These are phyloP conservation scores for Numida meleagris DNA, from an alignment of 2,113 vertebrate species.

Conservation along the genomic window DNA sequence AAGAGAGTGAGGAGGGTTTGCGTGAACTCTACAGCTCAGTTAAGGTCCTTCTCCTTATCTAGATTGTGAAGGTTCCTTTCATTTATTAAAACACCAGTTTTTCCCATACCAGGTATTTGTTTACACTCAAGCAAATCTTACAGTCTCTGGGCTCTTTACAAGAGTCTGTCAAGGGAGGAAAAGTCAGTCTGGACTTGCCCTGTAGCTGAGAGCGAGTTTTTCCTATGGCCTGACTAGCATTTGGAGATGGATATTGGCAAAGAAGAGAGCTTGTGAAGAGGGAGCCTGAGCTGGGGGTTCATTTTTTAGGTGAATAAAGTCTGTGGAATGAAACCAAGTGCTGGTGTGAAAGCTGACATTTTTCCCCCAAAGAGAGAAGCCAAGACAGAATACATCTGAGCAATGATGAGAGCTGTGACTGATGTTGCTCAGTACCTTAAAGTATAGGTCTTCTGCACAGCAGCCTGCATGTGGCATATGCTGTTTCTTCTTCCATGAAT, in stretches of 20 bases:
- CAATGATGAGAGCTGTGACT: not conserved
- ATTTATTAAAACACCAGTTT: not conserved
- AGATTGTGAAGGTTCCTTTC: not conserved
- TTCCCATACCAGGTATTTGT: not conserved
- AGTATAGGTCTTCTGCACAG: not conserved
- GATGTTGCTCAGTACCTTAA: not conserved
- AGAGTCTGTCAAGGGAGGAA: not conserved
- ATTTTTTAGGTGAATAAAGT: not conserved
- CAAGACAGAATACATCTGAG: not conserved
- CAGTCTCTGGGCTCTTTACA: not conserved
- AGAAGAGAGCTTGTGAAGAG: not conserved
- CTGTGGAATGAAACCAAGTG: not conserved
- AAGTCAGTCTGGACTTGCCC: not conserved
- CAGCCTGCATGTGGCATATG: not conserved
- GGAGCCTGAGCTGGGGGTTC: not conserved
- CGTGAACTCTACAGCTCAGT: not conserved
- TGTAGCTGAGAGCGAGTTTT: not conserved
- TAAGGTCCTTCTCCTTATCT: not conserved
- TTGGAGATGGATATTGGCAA: not conserved
- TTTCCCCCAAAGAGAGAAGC: not conserved
- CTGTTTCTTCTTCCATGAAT: not conserved
- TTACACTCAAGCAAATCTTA: not conserved
- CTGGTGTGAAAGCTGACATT: accelerated
- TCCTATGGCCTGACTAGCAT: not conserved
- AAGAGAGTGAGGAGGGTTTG: not conserved